phyloP scores from a whole-genome alignment of 2,888 invertebrate species.

The Limnephilus auricula region DNA sequence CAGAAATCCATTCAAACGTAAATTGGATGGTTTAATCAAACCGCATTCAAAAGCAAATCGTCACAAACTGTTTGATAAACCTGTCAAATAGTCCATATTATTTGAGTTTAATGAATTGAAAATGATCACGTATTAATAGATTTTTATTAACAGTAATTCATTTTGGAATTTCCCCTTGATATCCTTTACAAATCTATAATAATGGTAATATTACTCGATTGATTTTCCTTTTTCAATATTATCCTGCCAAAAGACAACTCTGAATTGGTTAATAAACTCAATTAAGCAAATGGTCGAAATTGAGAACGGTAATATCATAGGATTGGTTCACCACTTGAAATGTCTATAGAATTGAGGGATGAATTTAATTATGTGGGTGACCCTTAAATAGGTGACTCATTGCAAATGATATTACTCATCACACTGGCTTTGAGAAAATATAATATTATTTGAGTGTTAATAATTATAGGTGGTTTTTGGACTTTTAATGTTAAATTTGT shows the following conservation, averaged over 20 bases:
- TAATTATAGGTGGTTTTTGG: neutral
- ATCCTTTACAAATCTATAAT: neutral
- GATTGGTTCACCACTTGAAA: neutral
- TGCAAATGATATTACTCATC: neutral
- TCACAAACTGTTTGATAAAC: neutral
- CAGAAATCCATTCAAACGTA: neutral
- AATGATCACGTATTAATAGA: neutral
- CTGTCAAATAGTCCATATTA: neutral
- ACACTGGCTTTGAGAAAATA: neutral
- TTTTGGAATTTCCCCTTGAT: neutral
- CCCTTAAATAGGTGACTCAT: neutral
- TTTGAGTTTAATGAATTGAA: neutral
- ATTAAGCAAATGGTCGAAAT: neutral
- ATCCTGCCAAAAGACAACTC: neutral
- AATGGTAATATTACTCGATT: neutral
- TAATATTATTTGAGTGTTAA: neutral
- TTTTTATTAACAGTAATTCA: neutral
- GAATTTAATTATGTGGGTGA: neutral
- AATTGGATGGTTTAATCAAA: neutral
- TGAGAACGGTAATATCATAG: neutral
- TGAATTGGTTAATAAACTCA: neutral
- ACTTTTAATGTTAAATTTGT: neutral
- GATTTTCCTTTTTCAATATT: neutral
- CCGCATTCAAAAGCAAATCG: neutral
- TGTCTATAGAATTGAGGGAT: neutral